Evolutionary conservation across 2,888 invertebrate genomes (phyloP), one percentile per base, ranked within the genome.

Genomic region (Celastrina argiolus): DNA sequence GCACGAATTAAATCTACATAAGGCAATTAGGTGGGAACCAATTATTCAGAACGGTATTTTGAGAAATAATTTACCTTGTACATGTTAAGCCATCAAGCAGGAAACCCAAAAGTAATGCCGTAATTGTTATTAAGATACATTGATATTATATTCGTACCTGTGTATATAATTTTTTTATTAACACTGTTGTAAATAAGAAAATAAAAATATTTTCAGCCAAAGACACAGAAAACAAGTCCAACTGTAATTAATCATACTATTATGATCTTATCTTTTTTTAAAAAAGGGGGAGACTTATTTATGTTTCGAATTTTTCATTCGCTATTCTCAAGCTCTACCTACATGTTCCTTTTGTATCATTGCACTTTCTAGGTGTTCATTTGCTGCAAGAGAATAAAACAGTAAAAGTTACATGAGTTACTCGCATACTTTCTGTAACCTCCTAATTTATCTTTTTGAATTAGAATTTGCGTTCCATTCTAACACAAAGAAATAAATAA

Each of bases 1-100:
- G 31, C 16, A 31, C 8, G 56, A 31, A 31, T 58, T 58, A 58
- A 58, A 58, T 58, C 31, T 58, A 58, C 31, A 58, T 58, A 58
- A 58, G 58, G 31, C 58, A 58, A 58, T 58, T 58, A 58, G 28
- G 16, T 31, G 31, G 3, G 58, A 58, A 58, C 31, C 31, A 58
- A 31, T 51, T 51, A 26, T 51, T 14, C 51, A 51, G 51, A 12
- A 22, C 51, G 26, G 22, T 51, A 51, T 51, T 51, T 51, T 51
- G 5, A 14, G 14, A 51, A 51, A 8, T 5, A 51, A 51, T 51
- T 51, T 51, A 51, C 51, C 26, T n/a, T 12, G 51, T 12, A 51
- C 22, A 51, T 12, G 18, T 45, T 45, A 42, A 42, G n/a, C 16
- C 16, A 16, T n/a, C 18, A 51, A 51, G 10, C 10, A 10, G 51